These are phyloP conservation scores for Drosophila eohydei DNA, from an alignment of 2,888 invertebrate species.

Conservation along the genomic window DNA sequence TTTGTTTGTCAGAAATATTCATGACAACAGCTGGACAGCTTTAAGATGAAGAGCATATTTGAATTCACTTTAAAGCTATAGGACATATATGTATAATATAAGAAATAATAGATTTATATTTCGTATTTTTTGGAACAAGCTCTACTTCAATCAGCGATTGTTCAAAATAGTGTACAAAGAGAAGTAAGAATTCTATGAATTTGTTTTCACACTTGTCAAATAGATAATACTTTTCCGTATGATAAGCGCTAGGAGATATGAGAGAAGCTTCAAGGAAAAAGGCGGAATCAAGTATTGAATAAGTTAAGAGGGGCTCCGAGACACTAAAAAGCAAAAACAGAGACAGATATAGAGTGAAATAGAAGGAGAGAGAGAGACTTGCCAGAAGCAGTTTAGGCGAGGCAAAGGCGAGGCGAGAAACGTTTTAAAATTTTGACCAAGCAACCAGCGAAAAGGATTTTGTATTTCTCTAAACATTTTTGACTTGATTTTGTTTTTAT, in stretches of 20 bases:
- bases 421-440: conserved; percentile 74
- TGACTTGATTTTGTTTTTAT: conserved; percentile 4
- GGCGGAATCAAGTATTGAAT: not conserved
- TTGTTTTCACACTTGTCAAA: no score
- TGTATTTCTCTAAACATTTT: conserved; percentile 10
- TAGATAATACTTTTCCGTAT: no score
- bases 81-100: no score
- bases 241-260: not conserved
- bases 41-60: not conserved
- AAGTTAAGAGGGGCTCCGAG: not conserved
- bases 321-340: not conserved
- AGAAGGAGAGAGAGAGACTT: not conserved
- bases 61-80: not conserved
- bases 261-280: not conserved
- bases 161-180: no score
- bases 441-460: conserved; percentile 74
- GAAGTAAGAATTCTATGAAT: no score
- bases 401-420: conserved; percentile 39
- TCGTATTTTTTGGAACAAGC: no score
- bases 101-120: no score
- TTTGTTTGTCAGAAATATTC: not conserved
- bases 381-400: not conserved
- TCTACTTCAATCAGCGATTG: no score
- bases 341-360: not conserved
- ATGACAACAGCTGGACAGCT: no score